These are phyloP conservation scores for Axinella damicornis DNA, from an alignment of 37 sponge, comb jelly and placozoan species.

Conservation along the genomic window DNA sequence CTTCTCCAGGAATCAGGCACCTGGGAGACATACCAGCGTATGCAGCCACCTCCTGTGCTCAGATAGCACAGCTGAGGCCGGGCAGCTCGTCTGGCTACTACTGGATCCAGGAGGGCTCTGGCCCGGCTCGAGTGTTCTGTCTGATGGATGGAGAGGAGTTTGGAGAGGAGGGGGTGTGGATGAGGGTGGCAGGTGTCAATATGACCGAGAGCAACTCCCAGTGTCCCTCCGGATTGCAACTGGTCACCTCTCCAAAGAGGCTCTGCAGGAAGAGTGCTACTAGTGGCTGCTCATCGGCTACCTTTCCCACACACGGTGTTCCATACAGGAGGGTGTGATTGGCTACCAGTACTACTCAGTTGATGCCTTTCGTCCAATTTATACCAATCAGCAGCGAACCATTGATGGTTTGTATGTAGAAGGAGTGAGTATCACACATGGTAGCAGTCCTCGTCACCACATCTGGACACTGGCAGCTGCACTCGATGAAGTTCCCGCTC, in stretches of 20 bases:
- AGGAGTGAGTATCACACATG: conserved; percentile 3
- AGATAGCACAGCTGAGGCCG: too few species aligned
- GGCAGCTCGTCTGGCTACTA: conserved; percentile 17
- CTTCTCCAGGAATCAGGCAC: neutral
- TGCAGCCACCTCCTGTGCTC: conserved; percentile 1
- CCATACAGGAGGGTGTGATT: conserved; percentile 30
- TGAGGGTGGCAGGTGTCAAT: conserved; percentile 38
- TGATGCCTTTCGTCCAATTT: conserved; percentile 34
- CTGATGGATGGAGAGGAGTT: conserved; percentile 1
- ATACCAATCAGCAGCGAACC: neutral
- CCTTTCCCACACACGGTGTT: conserved; percentile 12
- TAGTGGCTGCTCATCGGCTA: conserved; percentile 40
- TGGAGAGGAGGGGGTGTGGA: conserved; percentile 20
- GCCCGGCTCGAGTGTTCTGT: conserved; percentile 39
- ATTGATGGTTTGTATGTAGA: conserved; percentile 40
- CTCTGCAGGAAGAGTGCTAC: neutral
- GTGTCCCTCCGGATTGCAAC: conserved; percentile 35
- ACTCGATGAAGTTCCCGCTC: conserved; percentile 12
- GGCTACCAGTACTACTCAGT: conserved; percentile 20
- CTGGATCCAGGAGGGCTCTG: conserved; percentile 21
- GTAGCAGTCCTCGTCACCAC: conserved; percentile 5
- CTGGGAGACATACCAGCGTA: neutral
- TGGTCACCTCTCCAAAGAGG: conserved; percentile 19
- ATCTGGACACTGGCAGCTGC: conserved; percentile 46
- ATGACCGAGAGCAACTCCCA: conserved; percentile 13